Percentiles rank a stretch among this genome's conserved stretches.
Evolutionary conservation across 2,888 invertebrate species (phyloP).

Genomic region (Tachina grossa): DNA sequence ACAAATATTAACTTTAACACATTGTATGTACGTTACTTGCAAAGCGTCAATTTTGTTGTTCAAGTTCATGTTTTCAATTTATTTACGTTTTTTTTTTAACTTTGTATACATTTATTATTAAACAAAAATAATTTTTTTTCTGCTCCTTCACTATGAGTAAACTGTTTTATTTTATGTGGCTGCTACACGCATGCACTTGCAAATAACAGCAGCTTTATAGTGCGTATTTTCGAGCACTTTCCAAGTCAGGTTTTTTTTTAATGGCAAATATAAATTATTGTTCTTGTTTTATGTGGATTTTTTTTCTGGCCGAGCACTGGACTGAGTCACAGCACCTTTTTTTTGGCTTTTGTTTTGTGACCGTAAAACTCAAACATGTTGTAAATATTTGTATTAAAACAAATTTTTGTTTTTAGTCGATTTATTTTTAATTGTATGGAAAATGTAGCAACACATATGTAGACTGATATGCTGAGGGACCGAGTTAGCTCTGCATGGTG

Average conservation of each 20-base stretch:
- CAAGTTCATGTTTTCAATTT: constrained; percentile 73
- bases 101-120: constrained; percentile 65
- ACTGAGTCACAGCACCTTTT: neutral
- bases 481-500: neutral
- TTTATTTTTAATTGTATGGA: constrained; percentile 34
- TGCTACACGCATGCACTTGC: constrained; percentile 60
- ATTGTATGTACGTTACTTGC: constrained; percentile 5
- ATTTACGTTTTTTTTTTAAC: constrained; percentile 30
- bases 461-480: neutral
- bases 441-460: constrained; percentile 12
- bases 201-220: constrained; percentile 53
- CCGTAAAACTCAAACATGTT: constrained; percentile 34
- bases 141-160: constrained; percentile 24
- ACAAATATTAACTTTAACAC: neutral
- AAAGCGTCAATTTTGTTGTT: constrained; percentile 72
- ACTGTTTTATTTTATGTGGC: constrained; percentile 44
- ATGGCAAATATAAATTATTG: constrained; percentile 24
- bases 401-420: constrained; percentile 32
- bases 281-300: neutral
- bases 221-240: constrained; percentile 29
- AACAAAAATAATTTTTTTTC: constrained; percentile 3
- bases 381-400: constrained; percentile 37
- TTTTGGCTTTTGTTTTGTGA: neutral
- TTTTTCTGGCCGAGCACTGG: constrained; percentile 26
- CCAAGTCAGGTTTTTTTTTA: constrained; percentile 21